Percentiles rank a stretch among this genome's conserved stretches.
phyloP scores from a whole-genome alignment of 2,888 invertebrate species.

The Parascotia fuliginaria region DNA sequence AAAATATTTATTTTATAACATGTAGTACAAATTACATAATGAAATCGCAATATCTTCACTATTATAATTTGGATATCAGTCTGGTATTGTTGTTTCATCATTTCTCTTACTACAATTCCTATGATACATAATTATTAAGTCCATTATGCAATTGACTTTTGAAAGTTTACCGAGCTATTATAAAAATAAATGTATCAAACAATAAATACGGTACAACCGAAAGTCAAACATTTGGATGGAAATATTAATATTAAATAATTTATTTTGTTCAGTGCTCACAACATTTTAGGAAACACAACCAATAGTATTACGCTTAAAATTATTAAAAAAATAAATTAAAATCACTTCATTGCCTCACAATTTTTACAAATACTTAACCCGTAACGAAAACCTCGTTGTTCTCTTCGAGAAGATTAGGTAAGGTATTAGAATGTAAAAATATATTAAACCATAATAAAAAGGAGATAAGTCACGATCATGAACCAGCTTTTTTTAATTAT shows the following conservation, averaged over 20 bases:
- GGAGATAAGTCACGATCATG: too few species aligned
- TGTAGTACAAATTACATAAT: too few species aligned
- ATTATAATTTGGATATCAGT: background rate
- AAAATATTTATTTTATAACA: too few species aligned
- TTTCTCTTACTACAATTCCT: too few species aligned
- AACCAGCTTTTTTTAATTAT: too few species aligned
- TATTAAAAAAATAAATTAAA: conserved; percentile 12
- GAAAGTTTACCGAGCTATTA: background rate
- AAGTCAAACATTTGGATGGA: background rate
- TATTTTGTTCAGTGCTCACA: conserved; percentile 31
- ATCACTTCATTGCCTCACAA: conserved; percentile 10
- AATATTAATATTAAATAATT: conserved; percentile 8
- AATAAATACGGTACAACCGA: conserved; percentile 15
- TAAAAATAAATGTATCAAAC: background rate
- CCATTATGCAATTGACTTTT: background rate
- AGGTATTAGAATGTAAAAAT: too few species aligned
- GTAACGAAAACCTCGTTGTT: too few species aligned
- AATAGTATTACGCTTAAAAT: conserved; percentile 16
- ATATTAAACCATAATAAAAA: too few species aligned
- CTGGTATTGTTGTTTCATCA: background rate
- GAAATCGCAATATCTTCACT: too few species aligned
- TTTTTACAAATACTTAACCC: too few species aligned
- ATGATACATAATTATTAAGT: background rate
- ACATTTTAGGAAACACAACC: conserved; percentile 40
- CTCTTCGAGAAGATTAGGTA: too few species aligned